Evolutionary conservation across 2,888 invertebrate genomes (phyloP), one percentile per base, ranked within the genome.

Genomic region (Mimumesa dahlbomi): DNA sequence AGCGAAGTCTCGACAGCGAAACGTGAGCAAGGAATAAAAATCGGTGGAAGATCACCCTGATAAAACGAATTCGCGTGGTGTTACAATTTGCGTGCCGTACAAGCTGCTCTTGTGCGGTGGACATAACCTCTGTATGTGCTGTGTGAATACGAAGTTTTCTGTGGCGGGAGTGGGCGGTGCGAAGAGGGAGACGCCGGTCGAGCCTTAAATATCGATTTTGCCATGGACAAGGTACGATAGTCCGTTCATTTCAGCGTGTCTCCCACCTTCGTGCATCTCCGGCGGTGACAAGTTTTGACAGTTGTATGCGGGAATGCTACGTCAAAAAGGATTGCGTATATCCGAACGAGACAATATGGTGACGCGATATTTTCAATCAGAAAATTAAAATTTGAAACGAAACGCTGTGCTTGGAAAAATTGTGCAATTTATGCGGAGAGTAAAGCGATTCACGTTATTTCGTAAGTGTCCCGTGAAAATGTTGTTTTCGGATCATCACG

Each of bases 201-300:
- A 82, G 84, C 83, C 85, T 84, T 83, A 82, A 87, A 85, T 87
- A 87, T 87, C 87, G 87, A 87, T 87, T 85, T 84, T 84, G 79
- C 83, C 81, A 80, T 77, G 81, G 72, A 78, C 71, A 76, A 78
- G 71, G 71, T 59, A 59, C 79, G 73, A 74, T 77, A 78, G 70
- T 58, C 62, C 65, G 63, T 71, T 69, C 71, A 61, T 78, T 72
- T 54, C 72, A 63, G 49, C 50, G 68, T 73, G 64, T 73, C 73
- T 72, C 66, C 62, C 67, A 65, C 64, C 59, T 65, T 64, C 56
- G 68, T 59, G 62, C 45, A 61, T 65, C 58, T 57, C 45, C 70
- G 59, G n/a, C 48, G 66, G 40, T 70, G 64, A 67, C 49, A 29
- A 70, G 56, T 64, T 67, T 76, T 69, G 73, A 76, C 73, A 70